Conservation (phyloP, 2,888 invertebrate species). For the Tortricodes alternella region DNA sequence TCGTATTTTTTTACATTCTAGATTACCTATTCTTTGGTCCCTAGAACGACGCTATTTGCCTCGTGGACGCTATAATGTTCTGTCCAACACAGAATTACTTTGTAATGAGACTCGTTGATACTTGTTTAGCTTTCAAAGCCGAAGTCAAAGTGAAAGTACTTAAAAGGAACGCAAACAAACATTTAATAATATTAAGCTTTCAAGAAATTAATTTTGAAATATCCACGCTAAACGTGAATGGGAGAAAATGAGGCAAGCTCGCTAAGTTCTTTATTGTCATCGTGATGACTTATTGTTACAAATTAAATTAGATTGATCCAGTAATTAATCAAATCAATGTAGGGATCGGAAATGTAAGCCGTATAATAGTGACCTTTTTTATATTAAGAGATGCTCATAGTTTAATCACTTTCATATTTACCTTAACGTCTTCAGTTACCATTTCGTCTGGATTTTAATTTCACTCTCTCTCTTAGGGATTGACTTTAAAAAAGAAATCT, state of each 20-base stretch:
- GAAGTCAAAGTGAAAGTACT: conserved; percentile 1
- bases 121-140: conserved; percentile 13
- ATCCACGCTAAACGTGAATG: neutral
- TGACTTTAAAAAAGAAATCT: no score
- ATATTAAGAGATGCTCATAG: no score
- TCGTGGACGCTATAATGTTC: conserved; percentile 35
- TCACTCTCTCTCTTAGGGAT: no score
- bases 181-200: neutral
- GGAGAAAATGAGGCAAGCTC: neutral
- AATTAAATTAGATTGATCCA: no score
- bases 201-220: conserved; percentile 1
- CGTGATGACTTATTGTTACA: no score
- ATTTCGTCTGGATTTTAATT: no score
- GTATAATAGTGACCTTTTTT: no score
- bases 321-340: no score
- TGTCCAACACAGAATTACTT: conserved; percentile 39
- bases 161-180: neutral
- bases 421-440: no score
- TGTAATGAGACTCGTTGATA: conserved; percentile 36
- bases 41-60: conserved; percentile 37
- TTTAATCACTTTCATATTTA: no score
- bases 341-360: no score
- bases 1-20: no score
- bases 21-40: conserved; percentile 31
- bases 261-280: neutral